phyloP scores from a whole-genome alignment of 2,797 vertebrate species.

The Hydrophis major region DNA sequence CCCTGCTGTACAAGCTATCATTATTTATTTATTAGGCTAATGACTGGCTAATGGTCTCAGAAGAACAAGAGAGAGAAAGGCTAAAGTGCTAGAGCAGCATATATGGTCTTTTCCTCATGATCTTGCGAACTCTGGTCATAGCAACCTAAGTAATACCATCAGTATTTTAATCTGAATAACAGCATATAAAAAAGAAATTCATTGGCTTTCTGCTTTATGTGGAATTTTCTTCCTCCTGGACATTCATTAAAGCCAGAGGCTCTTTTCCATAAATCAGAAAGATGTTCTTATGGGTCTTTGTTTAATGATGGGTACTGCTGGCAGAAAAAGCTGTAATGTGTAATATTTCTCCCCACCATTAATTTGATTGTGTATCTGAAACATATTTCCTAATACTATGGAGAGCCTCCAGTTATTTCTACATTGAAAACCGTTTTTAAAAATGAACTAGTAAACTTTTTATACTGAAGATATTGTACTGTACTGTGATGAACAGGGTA shows the following conservation, averaged over 20 bases:
- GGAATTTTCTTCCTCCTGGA: not conserved
- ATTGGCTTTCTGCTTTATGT: not conserved
- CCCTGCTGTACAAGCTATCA: not conserved
- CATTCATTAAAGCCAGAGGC: not conserved
- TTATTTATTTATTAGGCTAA: not conserved
- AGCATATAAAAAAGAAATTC: not conserved
- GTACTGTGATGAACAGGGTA: not conserved
- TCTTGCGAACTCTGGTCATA: not conserved
- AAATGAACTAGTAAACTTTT: not conserved
- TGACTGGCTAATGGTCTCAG: not conserved
- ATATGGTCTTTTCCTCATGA: not conserved
- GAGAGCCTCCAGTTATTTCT: not conserved
- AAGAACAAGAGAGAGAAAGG: not conserved
- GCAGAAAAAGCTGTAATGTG: not conserved
- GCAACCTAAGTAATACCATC: not conserved
- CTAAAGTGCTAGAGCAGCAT: not conserved
- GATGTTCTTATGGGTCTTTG: not conserved
- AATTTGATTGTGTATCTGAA: not conserved
- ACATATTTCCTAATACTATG: not conserved
- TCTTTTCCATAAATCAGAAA: not conserved
- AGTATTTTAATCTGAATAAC: not conserved
- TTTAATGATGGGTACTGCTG: not conserved
- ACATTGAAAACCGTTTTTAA: not conserved
- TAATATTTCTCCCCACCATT: not conserved
- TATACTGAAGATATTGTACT: not conserved